Conservation (phyloP, 2,888 invertebrate genomes). For the Rambutsinella grinnellia region DNA sequence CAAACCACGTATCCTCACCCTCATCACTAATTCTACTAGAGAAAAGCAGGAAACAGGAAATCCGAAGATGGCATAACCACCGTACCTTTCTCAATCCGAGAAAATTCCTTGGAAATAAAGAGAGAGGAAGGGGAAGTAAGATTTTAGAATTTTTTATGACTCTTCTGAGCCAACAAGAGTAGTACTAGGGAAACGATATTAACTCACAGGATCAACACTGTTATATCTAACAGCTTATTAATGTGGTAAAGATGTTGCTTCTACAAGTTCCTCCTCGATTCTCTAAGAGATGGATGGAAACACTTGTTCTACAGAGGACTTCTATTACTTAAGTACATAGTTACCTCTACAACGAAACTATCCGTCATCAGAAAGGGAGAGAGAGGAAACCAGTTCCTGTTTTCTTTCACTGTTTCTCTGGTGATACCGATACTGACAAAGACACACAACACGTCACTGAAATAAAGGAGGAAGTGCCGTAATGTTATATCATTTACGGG, state of each 20-base stretch:
- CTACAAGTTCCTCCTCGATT: neutral
- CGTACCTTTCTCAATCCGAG: conserved; percentile 48
- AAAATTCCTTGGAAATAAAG: conserved; percentile 31
- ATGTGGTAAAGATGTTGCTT: too few species aligned
- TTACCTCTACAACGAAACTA: conserved; percentile 9
- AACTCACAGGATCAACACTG: neutral
- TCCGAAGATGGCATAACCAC: conserved; percentile 41
- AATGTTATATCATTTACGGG: conserved; percentile 41
- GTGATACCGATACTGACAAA: neutral
- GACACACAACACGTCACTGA: neutral
- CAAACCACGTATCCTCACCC: neutral
- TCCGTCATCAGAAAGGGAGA: conserved; percentile 16
- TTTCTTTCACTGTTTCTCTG: conserved; percentile 3
- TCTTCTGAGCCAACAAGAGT: conserved; percentile 30
- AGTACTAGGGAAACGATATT: conserved; percentile 17
- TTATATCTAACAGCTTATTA: too few species aligned
- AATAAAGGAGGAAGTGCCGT: conserved; percentile 43
- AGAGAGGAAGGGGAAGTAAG: conserved; percentile 42
- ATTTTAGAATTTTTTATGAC: conserved; percentile 46
- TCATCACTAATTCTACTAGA: neutral
- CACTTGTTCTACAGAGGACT: conserved; percentile 27
- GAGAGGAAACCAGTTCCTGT: conserved; percentile 51
- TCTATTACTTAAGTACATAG: neutral
- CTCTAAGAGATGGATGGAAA: conserved; percentile 11
- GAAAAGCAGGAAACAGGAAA: conserved; percentile 52